Percentiles rank a stretch among this genome's conserved stretches.
phyloP scores from a whole-genome alignment of 2,113 vertebrate species.

The Passer domesticus region DNA sequence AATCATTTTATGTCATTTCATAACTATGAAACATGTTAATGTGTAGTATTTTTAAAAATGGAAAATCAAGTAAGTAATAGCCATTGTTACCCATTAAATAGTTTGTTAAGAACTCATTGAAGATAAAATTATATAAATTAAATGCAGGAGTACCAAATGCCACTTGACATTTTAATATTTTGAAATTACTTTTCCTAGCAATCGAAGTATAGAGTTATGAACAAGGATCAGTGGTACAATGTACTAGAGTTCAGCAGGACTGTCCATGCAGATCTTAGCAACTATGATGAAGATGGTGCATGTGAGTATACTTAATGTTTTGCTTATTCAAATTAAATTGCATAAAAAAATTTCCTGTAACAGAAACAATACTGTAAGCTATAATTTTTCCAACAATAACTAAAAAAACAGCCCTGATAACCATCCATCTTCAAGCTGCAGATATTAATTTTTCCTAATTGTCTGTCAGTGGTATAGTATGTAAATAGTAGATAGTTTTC shows the following conservation, averaged over 20 bases:
- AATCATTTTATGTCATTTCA: neutral
- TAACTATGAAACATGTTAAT: neutral
- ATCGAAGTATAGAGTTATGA: slow-evolving; percentile 95
- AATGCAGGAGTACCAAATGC: neutral
- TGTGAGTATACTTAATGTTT: slow-evolving; percentile 82
- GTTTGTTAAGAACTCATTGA: neutral
- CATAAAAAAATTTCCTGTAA: neutral
- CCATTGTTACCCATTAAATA: neutral
- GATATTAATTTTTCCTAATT: neutral
- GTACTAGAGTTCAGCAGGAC: slow-evolving; percentile 97
- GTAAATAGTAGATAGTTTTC: neutral
- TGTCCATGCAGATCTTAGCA: slow-evolving; percentile 93
- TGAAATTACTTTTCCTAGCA: slow-evolving; percentile 78
- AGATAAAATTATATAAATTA: neutral
- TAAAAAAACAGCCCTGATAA: neutral
- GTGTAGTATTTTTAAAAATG: neutral
- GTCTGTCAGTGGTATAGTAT: neutral
- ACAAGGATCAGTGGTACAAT: slow-evolving; percentile 99
- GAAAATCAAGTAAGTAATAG: neutral
- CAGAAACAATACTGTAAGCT: neutral
- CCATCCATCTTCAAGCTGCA: neutral
- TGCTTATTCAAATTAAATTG: neutral
- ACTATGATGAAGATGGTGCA: slow-evolving; percentile 97
- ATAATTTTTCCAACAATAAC: neutral
- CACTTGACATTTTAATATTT: neutral